Evolutionary conservation across 2,113 vertebrate genomes (phyloP), one percentile per base, ranked within the genome.

Genomic region (Murina feae): DNA sequence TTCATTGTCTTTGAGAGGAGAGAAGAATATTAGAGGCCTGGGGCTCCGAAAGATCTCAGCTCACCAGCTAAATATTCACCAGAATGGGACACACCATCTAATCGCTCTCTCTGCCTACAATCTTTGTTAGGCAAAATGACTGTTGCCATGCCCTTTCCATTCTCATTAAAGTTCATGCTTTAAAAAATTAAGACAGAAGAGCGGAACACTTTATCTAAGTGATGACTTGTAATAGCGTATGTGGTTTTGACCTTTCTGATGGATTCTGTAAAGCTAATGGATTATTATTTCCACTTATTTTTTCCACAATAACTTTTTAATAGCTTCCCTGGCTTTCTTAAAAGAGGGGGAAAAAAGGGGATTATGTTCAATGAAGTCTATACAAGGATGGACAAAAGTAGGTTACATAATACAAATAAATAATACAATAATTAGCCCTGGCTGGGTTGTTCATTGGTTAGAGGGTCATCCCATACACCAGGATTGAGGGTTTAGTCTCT

Each of bases 181-280:
- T 39, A 58, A 58, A 44, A 85, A 89, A 78, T 65, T 44, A 95
- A 94, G 74, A 87, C n/a, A 74, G 51, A 90, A 72, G 63, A 87
- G 49, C 68, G 53, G 84, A 93, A 85, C 51, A 79, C 81, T 79
- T 88, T 88, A 86, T 92, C 55, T 92, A 93, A 95, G 51, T 92
- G 84, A 86, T 89, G 37, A 69, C 49, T 93, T 88, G 11, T 74
- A 95, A 89, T n/a, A 85, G 49, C 14, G 28, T 30, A 83, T 93
- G 68, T 28, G 35, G 42, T 74, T 93, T 32, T 96, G 96, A 85
- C 84, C 86, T 96, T 95, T 92, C 28, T 78, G 65, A 85, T 95
- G 63, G 53, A 82, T 93, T 95, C 35, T 82, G 76, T 90, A 74
- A 92, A 49, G 66, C 32, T 78, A 25, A 35, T 53, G 58, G 47